Base-by-base conservation (phyloP, 2,888 invertebrate genomes). In the Dryobota labecula region DNA sequence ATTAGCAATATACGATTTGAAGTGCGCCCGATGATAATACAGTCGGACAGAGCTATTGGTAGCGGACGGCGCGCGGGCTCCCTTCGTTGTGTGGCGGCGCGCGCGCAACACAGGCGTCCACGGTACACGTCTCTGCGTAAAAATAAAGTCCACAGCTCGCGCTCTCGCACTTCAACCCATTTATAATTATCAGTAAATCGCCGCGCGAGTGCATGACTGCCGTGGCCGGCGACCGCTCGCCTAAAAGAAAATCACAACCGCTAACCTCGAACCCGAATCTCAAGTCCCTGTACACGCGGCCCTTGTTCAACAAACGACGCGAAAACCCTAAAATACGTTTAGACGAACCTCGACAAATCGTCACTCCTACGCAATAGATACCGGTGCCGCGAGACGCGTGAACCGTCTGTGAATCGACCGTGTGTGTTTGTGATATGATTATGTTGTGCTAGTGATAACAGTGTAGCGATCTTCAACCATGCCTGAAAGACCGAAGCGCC, bases 151-250 rank as follows among this genome's bases (percentile, higher is more conserved):
- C 87, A 93, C 93, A 87, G 92, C 90, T 92, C 91, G 91, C 93
- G 93, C 93, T 92, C 92, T 94, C 92, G 95, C 91, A 96, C 95
- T 95, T 94, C 93, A 92, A 94, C 92, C 91, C 92, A 94, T 95
- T 95, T 95, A 95, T 94, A 95, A 96, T 96, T 95, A 96, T 95
- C 95, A 96, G 95, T 95, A 95, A 95, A 95, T 93, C 95, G 93
- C 91, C 90, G 94, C 92, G 91, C 93, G 93, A 91, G 94, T 93
- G 92, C 93, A 94, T 93, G 94, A 94, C 94, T 93, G 93, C 92
- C 92, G 92, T 91, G 90, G 90, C 88, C 92, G 92, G 92, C 92
- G 89, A 90, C 91, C 91, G 93, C 91, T 93, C 91, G 94, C 92
- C 87, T 89, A 94, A 94, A 94, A 93, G 90, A 89, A 91, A 90